phyloP scores from a whole-genome alignment of 2,888 invertebrate genomes.

The Leptinotarsa juncta region DNA sequence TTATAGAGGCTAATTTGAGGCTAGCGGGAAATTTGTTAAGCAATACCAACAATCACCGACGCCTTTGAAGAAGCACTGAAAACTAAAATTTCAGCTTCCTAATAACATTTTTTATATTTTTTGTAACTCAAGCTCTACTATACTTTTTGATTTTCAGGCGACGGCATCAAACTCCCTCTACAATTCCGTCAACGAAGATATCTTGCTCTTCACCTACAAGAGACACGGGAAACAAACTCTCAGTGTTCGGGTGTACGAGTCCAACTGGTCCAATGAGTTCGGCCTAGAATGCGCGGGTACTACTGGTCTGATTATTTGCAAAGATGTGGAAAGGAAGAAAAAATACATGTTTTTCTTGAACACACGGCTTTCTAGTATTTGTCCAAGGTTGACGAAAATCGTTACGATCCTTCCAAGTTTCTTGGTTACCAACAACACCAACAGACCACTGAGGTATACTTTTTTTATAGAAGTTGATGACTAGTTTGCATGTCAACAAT shows the following conservation, averaged over 20 bases:
- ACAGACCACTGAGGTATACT: conserved; percentile 65
- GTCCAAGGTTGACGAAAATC: conserved; percentile 81
- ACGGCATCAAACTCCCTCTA: conserved; percentile 72
- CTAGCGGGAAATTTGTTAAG: no score
- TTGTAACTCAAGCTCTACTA: no score
- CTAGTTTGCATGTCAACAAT: background rate
- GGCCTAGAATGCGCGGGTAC: conserved; percentile 78
- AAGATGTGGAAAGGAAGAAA: conserved; percentile 77
- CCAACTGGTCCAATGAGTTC: conserved; percentile 75
- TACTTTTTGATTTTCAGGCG: conserved; percentile 65
- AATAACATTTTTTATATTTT: no score
- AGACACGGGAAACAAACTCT: conserved; percentile 68
- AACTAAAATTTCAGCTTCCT: no score
- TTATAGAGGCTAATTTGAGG: no score
- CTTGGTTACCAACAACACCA: conserved; percentile 79
- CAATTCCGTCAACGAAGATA: conserved; percentile 71
- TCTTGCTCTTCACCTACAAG: conserved; percentile 77
- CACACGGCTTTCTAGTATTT: conserved; percentile 76
- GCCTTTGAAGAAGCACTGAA: no score
- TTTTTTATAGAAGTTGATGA: background rate
- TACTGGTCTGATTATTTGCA: conserved; percentile 79
- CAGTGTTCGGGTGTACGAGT: conserved; percentile 72
- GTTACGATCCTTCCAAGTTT: conserved; percentile 84
- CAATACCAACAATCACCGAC: no score
- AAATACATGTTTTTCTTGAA: conserved; percentile 80